phyloP scores from a whole-genome alignment of 2,888 invertebrate species.

The Eupelmus urozonus region DNA sequence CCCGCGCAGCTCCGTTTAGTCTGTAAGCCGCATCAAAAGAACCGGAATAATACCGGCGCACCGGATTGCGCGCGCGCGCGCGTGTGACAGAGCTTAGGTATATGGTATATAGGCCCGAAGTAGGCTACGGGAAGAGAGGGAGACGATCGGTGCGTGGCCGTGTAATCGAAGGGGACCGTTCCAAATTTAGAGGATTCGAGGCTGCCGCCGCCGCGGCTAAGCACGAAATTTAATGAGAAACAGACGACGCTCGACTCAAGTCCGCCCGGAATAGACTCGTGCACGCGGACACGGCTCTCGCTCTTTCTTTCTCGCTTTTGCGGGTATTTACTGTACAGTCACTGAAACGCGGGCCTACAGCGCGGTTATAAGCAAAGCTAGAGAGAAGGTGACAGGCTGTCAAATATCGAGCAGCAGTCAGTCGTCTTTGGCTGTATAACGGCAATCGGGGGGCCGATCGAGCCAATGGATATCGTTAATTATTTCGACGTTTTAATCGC shows the following conservation, averaged over 20 bases:
- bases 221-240: constrained; percentile 74
- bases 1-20: background rate
- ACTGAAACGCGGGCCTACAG: no score
- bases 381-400: no score
- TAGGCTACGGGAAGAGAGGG: background rate
- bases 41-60: background rate
- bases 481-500: background rate
- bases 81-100: background rate
- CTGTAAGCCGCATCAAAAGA: background rate
- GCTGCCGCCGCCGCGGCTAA: constrained; percentile 54
- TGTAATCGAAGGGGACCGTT: constrained; percentile 62
- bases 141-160: constrained; percentile 18
- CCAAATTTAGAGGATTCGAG: constrained; percentile 76
- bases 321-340: background rate
- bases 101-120: no score
- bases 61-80: background rate
- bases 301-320: background rate
- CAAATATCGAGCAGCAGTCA: no score
- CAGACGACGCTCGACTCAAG: constrained; percentile 67
- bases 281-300: background rate
- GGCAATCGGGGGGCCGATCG: no score
- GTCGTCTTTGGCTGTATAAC: no score
- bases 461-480: no score
- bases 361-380: no score
- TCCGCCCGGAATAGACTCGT: constrained; percentile 26